Evolutionary conservation across 2,888 invertebrate genomes (phyloP), one percentile per base, ranked within the genome.

Genomic region (Limnephilus lunatus): DNA sequence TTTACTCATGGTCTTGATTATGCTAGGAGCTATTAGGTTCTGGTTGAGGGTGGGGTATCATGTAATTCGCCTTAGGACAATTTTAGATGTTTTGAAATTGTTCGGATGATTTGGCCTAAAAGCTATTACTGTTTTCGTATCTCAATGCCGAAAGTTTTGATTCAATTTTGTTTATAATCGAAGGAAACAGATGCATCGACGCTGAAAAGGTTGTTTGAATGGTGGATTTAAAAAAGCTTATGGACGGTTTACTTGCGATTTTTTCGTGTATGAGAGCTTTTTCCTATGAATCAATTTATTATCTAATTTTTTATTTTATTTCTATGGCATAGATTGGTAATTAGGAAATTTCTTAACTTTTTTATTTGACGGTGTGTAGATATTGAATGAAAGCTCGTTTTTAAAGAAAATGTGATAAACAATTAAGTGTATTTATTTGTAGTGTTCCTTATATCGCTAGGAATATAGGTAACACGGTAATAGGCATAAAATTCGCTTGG

Each of bases 81-180:
- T 81, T 25, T 89, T 89, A 89, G 88, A 89, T 89, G 88, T 89
- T 89, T 89, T 80, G 68, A 89, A 89, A 89, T 89, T 89, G 88
- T 89, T 89, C 35, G 35, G 30, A 89, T 89, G 88, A 89, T 89
- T 89, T 89, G 80, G 88, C 39, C 39, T 30, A 15, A 89, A 31
- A 89, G 80, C 88, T 89, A 89, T 89, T 87, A 81, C 80, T 80
- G 88, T 35, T 35, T 68, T 89, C 81, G 88, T 89, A 80, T 89
- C 81, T 89, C 81, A 81, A 88, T 80, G 35, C 80, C 80, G 39
- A 89, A 89, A 88, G 25, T 89, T 89, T 35, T 44, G n/a, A 89
- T 80, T 89, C 88, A 32, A 80, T 89, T 89, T 89, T 80, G 44
- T 81, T 80, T 80, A 39, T 86, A 86, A 86, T 86, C 48, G 44